Evolutionary conservation across 2,113 vertebrate species (phyloP), one percentile per base, ranked within the genome.

Genomic region (Marmota flaviventris): DNA sequence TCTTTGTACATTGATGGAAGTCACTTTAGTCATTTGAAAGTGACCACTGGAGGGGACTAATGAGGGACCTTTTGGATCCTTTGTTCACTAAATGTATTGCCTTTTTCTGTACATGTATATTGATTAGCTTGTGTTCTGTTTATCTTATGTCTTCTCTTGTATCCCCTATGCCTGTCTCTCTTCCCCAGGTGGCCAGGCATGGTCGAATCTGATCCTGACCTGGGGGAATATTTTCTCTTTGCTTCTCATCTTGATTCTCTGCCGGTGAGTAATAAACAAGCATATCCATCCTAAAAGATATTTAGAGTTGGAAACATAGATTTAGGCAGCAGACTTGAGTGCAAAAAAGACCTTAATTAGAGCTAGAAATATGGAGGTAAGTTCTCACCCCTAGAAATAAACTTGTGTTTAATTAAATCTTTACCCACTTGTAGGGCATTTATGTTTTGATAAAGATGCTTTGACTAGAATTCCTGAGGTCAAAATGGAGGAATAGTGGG

Each of bases 101-200:
- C 56, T 22, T n/a, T 96, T 82, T 88, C 37, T 85, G 17, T 42
- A 39, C 53, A 29, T 93, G 12, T 77, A 9, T 95, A 95, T 85
- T 56, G 32, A 73, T 89, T 70, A 89, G 4, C 39, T 61, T 87
- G n/a, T 96, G 24, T 88, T 95, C 45, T 95, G 29, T 78, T 95
- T 16, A n/a, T 94, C 20, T 61, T 56, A 73, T 32, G 8, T 29
- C 65, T 79, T 93, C 58, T 89, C 58, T 82, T 91, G 32, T 5
- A 53, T 78, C 18, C 25, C 27, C 32, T 95, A 34, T 1, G 53
- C 29, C 63, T 29, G 10, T 72, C 29, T 73, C 0, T 93, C 48
- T 76, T 93, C 16, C 97, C 24, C 58, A 99, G 98, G 99, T 99
- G 99, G 99, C 99, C 99, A 53, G 98, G 98, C 27, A 98, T 99